Evolutionary conservation across 2,888 invertebrate species (phyloP).

Genomic region (Pilophorus perplexus): DNA sequence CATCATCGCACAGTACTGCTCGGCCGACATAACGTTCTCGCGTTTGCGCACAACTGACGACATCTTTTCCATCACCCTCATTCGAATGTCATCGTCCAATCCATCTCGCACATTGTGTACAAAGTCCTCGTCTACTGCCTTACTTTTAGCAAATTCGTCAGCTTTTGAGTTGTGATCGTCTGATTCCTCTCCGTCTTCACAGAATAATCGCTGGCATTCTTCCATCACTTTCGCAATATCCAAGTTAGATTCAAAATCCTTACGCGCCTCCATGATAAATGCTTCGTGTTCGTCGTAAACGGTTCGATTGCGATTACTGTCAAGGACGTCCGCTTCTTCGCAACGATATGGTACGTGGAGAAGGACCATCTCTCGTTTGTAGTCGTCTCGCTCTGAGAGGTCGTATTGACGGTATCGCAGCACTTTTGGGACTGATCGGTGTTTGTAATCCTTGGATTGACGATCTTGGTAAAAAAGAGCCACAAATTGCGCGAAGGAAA

Average conservation of each 20-base stretch:
- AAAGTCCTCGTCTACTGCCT: neutral
- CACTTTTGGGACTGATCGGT: neutral
- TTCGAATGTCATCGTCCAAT: neutral
- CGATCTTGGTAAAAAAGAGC: neutral
- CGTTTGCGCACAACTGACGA: too few species aligned
- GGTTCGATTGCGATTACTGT: neutral
- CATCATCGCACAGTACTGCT: too few species aligned
- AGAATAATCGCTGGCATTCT: neutral
- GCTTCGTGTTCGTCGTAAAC: neutral
- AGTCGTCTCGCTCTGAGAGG: neutral
- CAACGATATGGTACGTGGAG: neutral
- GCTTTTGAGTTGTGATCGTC: neutral
- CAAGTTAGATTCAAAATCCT: conserved; percentile 2
- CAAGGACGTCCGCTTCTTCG: neutral
- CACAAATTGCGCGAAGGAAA: neutral
- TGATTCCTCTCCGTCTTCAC: neutral
- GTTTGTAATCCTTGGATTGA: neutral
- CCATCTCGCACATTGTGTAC: neutral
- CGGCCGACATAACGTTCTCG: too few species aligned
- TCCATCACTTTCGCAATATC: neutral
- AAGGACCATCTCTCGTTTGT: conserved; percentile 2
- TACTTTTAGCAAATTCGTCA: neutral
- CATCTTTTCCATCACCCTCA: neutral
- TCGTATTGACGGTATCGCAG: conserved; percentile 3
- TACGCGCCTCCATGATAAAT: neutral